Percentiles rank a stretch among this genome's conserved stretches.
These are phyloP conservation scores for Trachelus iudaicus DNA, from an alignment of 2,888 invertebrate species.

Conservation along the genomic window DNA sequence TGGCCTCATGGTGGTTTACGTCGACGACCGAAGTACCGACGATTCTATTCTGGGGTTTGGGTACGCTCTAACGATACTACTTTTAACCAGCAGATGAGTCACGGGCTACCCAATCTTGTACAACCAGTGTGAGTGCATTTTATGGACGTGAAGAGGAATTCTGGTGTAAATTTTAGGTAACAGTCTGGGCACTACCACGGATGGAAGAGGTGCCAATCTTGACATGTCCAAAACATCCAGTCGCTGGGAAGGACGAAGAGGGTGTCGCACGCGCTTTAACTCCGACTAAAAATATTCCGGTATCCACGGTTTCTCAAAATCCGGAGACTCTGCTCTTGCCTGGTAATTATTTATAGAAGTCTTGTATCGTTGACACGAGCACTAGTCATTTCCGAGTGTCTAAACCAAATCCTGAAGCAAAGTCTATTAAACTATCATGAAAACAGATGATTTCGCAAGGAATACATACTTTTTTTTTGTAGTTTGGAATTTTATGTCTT, in stretches of 20 bases:
- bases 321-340: slow-evolving; percentile 53
- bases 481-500: neutral
- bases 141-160: slow-evolving; percentile 10
- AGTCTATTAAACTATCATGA: neutral
- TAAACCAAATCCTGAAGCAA: neutral
- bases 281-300: slow-evolving; percentile 54
- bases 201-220: slow-evolving; percentile 78
- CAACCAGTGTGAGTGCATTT: slow-evolving; percentile 4
- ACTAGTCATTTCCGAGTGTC: no score
- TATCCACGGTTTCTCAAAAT: slow-evolving; percentile 38
- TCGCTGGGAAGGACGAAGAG: slow-evolving; percentile 47
- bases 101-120: slow-evolving; percentile 7
- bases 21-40: slow-evolving; percentile 9
- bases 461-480: neutral
- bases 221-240: slow-evolving; percentile 67
- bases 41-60: slow-evolving; percentile 3
- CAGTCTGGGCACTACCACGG: slow-evolving; percentile 75
- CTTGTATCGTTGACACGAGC: neutral
- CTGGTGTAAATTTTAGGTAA: slow-evolving; percentile 58
- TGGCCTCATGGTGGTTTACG: neutral
- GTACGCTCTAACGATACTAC: slow-evolving; percentile 7
- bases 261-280: slow-evolving; percentile 54
- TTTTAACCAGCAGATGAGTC: slow-evolving; percentile 11
- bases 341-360: slow-evolving; percentile 35
- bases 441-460: neutral